These are phyloP conservation scores for Pelecanoides urinatrix DNA, from an alignment of 2,113 vertebrate species.

Conservation along the genomic window DNA sequence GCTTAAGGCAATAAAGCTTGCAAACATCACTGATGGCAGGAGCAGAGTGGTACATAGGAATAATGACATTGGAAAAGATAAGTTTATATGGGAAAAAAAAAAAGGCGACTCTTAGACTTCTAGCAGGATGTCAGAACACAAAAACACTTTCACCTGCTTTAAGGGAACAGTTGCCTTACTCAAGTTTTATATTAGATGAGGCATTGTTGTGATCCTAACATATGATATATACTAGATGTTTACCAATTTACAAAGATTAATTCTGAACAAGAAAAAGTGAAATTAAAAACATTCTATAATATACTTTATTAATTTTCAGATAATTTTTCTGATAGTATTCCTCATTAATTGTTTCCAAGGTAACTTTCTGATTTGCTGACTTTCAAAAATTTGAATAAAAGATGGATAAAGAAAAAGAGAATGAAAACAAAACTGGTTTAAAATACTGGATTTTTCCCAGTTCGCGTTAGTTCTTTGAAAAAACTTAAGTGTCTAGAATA, in stretches of 20 bases:
- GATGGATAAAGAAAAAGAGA: not conserved
- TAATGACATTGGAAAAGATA: not conserved
- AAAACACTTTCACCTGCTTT: not conserved
- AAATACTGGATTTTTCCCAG: not conserved
- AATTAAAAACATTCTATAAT: not conserved
- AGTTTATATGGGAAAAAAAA: not conserved
- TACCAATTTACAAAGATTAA: not conserved
- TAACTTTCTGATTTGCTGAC: not conserved
- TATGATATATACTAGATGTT: not conserved
- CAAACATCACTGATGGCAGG: not conserved
- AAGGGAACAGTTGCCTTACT: not conserved
- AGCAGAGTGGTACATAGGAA: not conserved
- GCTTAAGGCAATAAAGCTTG: not conserved
- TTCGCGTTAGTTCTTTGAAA: not conserved
- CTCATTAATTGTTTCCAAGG: not conserved
- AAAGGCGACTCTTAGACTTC: not conserved
- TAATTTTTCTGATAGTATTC: not conserved
- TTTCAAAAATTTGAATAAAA: not conserved
- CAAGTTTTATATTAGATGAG: not conserved
- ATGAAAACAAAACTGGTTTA: not conserved
- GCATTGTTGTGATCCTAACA: not conserved
- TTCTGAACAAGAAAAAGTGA: not conserved
- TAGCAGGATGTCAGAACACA: not conserved
- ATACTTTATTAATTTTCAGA: not conserved
- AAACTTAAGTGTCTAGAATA: not conserved